phyloP scores from a whole-genome alignment of 2,113 vertebrate genomes.

The Leiothrix lutea region DNA sequence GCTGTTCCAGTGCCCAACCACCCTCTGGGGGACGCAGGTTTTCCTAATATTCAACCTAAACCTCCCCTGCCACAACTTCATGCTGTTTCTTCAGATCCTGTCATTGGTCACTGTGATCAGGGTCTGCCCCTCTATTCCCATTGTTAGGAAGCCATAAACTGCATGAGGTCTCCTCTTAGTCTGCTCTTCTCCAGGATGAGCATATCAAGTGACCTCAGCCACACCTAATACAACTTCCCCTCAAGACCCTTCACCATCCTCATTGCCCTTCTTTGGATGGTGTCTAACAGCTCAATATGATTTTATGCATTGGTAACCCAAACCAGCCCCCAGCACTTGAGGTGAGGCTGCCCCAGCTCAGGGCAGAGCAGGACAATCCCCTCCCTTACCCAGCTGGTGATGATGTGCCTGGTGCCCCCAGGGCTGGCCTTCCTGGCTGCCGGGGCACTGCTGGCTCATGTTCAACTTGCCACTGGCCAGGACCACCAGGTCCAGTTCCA shows the following conservation, averaged over 20 bases:
- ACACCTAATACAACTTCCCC: fast-evolving
- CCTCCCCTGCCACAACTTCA: not conserved
- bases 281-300: fast-evolving
- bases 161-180: not conserved
- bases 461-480: fast-evolving
- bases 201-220: not conserved
- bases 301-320: fast-evolving
- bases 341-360: not conserved
- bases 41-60: not conserved
- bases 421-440: not conserved
- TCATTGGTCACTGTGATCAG: not conserved
- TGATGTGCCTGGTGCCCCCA: not conserved
- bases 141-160: not conserved
- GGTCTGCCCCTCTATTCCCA: not conserved
- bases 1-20: not conserved
- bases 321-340: fast-evolving
- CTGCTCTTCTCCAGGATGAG: not conserved
- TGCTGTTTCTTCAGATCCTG: not conserved
- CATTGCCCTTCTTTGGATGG: fast-evolving
- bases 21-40: not conserved
- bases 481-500: fast-evolving
- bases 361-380: not conserved
- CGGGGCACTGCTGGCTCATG: not conserved
- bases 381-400: fast-evolving
- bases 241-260: not conserved